Percentiles rank a stretch among this genome's conserved stretches.
Evolutionary conservation across 2,113 vertebrate genomes (phyloP).

Genomic region (Myocastor coypus): DNA sequence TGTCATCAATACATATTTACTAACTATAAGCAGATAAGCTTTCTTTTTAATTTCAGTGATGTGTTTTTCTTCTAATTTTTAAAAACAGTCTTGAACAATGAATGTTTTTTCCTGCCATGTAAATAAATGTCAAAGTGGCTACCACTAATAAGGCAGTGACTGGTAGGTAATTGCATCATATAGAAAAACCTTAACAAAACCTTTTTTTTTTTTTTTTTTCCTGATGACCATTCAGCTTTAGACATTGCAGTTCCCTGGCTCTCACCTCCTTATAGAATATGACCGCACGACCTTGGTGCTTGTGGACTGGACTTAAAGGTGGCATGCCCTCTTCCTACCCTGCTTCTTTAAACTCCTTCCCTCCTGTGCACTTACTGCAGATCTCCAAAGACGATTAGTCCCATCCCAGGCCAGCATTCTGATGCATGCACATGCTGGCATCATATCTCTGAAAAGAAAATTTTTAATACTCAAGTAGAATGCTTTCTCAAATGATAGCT

Average conservation of each 20-base stretch:
- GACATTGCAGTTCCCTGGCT: not conserved
- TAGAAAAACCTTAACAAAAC: not conserved
- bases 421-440: not conserved
- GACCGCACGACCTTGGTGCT: not conserved
- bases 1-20: not conserved
- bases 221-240: not conserved
- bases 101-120: not conserved
- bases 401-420: not conserved
- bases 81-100: not conserved
- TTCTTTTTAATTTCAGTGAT: not conserved
- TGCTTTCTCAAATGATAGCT: not conserved
- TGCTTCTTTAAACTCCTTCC: not conserved
- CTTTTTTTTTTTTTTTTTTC: not conserved
- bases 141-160: not conserved
- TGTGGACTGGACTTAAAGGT: not conserved
- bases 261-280: not conserved
- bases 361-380: not conserved
- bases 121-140: not conserved
- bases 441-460: not conserved
- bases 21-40: not conserved
- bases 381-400: not conserved
- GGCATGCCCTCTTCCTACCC: rapidly evolving
- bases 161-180: not conserved
- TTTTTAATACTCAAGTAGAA: not conserved
- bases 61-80: not conserved